Percentiles rank a stretch among this genome's conserved stretches.
Conservation (phyloP, 2,797 vertebrate genomes). For the Carapus acus region DNA sequence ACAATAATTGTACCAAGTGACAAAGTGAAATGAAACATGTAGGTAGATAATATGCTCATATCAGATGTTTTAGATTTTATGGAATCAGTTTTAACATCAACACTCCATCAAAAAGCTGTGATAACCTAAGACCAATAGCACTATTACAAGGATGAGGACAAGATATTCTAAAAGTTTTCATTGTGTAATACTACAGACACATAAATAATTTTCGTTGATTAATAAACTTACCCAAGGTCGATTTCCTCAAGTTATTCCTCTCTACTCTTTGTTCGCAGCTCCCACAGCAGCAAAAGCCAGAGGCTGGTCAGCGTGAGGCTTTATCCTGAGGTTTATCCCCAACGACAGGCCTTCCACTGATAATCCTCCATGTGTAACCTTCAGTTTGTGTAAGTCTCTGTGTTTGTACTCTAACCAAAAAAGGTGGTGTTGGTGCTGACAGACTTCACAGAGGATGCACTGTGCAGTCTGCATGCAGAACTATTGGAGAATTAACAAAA, state of each 20-base stretch:
- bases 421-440: conserved; percentile 22
- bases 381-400: conserved; percentile 33
- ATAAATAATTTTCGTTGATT: background rate
- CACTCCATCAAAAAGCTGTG: too few species aligned
- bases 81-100: too few species aligned
- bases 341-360: conserved; percentile 62
- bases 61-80: too few species aligned
- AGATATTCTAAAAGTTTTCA: too few species aligned
- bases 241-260: conserved; percentile 30
- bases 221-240: conserved; percentile 59
- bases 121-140: too few species aligned
- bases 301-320: conserved; percentile 53
- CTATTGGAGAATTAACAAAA: too few species aligned
- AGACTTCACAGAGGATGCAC: conserved; percentile 21
- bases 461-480: background rate
- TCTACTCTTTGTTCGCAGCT: conserved; percentile 44
- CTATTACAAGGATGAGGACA: too few species aligned
- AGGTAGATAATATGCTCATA: too few species aligned
- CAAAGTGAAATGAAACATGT: too few species aligned
- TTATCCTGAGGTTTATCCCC: conserved; percentile 73
- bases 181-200: too few species aligned
- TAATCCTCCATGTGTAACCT: conserved; percentile 69
- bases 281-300: conserved; percentile 23
- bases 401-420: conserved; percentile 20
- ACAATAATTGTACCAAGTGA: too few species aligned